phyloP scores from a whole-genome alignment of 2,113 vertebrate species.

The Protobothrops mucrosquamatus region DNA sequence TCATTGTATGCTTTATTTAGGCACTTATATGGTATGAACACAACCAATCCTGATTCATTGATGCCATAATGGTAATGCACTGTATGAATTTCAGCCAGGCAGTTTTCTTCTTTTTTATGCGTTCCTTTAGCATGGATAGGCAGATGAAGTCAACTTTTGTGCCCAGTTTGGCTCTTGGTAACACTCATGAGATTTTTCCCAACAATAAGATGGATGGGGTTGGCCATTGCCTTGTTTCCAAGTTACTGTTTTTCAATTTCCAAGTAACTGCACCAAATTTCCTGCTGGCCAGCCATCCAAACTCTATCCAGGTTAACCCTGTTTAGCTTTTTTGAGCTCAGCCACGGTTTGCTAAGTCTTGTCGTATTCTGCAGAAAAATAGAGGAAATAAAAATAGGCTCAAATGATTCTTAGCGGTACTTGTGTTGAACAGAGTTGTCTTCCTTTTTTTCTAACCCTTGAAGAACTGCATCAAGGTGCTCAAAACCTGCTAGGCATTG shows the following conservation, averaged over 20 bases:
- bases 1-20: not conserved
- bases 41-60: not conserved
- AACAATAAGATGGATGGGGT: not conserved
- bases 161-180: not conserved
- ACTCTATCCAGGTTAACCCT: not conserved
- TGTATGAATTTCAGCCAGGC: not conserved
- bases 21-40: not conserved
- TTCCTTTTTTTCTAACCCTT: not conserved
- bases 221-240: not conserved
- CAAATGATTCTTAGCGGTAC: not conserved
- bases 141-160: not conserved
- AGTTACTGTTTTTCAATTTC: not conserved
- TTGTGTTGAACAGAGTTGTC: not conserved
- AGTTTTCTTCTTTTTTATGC: not conserved
- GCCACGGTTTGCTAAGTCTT: not conserved
- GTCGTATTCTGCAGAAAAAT: not conserved
- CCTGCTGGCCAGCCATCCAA: not conserved
- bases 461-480: not conserved
- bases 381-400: not conserved
- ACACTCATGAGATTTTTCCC: not conserved
- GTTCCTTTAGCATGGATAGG: not conserved
- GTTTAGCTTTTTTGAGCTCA: not conserved
- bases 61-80: not conserved
- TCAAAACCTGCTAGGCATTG: not conserved
- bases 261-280: not conserved